A percentile compares a stretch with the other conserved stretches of the same genome.
Evolutionary conservation across 2,113 vertebrate genomes (phyloP).

Genomic region (Nycticryphes semicollaris): DNA sequence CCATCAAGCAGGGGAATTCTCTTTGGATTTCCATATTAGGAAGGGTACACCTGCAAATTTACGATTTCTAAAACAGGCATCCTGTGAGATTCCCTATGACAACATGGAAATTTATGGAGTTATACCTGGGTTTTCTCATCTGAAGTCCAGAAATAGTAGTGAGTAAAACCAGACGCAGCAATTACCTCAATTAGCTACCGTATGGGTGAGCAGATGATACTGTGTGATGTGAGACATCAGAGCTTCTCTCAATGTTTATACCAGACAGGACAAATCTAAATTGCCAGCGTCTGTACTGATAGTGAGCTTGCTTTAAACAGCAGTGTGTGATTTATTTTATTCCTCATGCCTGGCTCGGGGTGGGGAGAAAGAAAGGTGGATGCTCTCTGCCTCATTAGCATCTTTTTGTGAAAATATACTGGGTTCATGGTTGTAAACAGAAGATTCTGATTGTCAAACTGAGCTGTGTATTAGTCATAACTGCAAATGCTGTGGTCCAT

Average conservation of each 20-base stretch:
- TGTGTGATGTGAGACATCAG: neutral
- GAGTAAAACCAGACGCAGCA: constrained; percentile 9
- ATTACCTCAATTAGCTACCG: constrained; percentile 48
- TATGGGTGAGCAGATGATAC: constrained; percentile 56
- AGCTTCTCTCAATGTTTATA: neutral
- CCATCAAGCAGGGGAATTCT: neutral
- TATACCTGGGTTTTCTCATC: neutral
- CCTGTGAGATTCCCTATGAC: neutral
- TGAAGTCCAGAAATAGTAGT: constrained; percentile 1
- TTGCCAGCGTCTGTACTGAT: neutral
- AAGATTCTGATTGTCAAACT: neutral
- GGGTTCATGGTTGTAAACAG: neutral
- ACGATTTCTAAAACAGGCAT: neutral
- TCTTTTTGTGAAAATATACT: neutral
- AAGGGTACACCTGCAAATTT: neutral
- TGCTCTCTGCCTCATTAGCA: neutral
- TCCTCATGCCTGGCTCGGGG: neutral
- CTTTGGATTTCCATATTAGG: neutral
- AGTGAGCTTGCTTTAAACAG: neutral
- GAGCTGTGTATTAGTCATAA: neutral
- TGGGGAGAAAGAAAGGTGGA: neutral
- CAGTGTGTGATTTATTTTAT: neutral
- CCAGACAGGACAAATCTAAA: neutral
- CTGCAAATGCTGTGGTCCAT: neutral
- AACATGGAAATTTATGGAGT: neutral